Percentiles rank a stretch among this genome's conserved stretches.
Evolutionary conservation across 2,888 invertebrate genomes (phyloP).

Genomic region (Acronicta leporina): DNA sequence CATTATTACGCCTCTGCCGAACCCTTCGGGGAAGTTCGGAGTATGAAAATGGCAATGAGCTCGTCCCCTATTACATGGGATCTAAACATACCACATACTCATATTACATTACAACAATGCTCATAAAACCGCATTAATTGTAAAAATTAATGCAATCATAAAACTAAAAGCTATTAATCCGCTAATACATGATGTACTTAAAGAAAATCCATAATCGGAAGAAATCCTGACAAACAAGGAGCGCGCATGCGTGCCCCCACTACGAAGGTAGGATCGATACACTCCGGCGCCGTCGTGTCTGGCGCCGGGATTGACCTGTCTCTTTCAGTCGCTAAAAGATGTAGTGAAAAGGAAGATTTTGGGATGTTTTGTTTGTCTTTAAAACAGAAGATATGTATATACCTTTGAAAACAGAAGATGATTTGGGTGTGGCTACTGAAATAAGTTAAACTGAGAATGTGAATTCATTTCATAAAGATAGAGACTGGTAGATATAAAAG

Average conservation of each 20-base stretch:
- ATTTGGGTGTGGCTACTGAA: constrained; percentile 26
- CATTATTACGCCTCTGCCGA: no score
- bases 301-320: constrained; percentile 64
- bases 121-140: constrained; percentile 13
- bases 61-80: no score
- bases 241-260: constrained; percentile 73
- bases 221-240: constrained; percentile 74
- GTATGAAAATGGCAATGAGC: no score
- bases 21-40: no score
- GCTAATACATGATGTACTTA: constrained; percentile 26
- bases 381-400: no score
- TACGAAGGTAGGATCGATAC: constrained; percentile 70
- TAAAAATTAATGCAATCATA: constrained; percentile 42
- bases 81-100: no score
- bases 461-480: neutral
- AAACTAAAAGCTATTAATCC: constrained; percentile 54
- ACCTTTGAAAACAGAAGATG: constrained; percentile 16
- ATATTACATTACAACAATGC: neutral
- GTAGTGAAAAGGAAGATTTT: constrained; percentile 26
- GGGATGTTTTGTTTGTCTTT: constrained; percentile 2
- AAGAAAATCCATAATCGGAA: constrained; percentile 74
- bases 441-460: neutral
- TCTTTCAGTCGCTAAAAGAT: constrained; percentile 12
- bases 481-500: no score
- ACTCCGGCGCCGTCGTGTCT: constrained; percentile 86